Conservation (phyloP, 2,888 invertebrate genomes). For the Ornithoptera alexandrae region DNA sequence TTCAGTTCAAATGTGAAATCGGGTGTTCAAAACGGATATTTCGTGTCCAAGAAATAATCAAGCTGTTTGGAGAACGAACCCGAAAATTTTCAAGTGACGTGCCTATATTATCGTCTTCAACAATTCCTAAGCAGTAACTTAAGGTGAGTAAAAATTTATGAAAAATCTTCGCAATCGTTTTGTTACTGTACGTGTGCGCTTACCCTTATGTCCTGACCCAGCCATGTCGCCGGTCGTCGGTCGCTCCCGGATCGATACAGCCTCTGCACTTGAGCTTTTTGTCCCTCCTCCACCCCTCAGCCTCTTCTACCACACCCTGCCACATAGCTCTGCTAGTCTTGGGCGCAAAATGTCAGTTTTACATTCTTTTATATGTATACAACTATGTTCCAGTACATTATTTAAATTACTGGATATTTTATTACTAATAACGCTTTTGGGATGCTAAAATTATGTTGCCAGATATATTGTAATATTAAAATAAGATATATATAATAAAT, state of each 20-base stretch:
- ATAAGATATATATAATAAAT: no score
- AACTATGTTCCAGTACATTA: background rate
- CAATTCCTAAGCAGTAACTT: no score
- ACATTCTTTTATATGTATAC: slow-evolving; percentile 47
- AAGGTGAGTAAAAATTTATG: no score
- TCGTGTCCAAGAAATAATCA: no score
- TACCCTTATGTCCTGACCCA: slow-evolving; percentile 62
- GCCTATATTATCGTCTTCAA: no score
- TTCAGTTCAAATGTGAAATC: no score
- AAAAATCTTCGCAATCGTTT: slow-evolving; percentile 22
- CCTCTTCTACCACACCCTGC: slow-evolving; percentile 35
- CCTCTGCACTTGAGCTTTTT: slow-evolving; percentile 78
- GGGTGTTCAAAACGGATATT: no score
- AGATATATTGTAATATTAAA: no score
- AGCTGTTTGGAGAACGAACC: no score
- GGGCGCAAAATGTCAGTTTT: slow-evolving; percentile 63
- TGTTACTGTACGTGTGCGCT: slow-evolving; percentile 37
- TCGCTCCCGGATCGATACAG: slow-evolving; percentile 73
- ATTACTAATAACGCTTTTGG: background rate
- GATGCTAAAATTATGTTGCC: background rate
- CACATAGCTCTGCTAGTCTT: slow-evolving; percentile 44
- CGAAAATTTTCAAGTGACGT: no score
- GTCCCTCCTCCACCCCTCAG: slow-evolving; percentile 44
- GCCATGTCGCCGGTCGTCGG: slow-evolving; percentile 65
- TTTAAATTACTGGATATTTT: background rate